A percentile compares a stretch with the other conserved stretches of the same genome.
Conservation (phyloP, 2,888 invertebrate genomes). For the Oscheius sp. region DNA sequence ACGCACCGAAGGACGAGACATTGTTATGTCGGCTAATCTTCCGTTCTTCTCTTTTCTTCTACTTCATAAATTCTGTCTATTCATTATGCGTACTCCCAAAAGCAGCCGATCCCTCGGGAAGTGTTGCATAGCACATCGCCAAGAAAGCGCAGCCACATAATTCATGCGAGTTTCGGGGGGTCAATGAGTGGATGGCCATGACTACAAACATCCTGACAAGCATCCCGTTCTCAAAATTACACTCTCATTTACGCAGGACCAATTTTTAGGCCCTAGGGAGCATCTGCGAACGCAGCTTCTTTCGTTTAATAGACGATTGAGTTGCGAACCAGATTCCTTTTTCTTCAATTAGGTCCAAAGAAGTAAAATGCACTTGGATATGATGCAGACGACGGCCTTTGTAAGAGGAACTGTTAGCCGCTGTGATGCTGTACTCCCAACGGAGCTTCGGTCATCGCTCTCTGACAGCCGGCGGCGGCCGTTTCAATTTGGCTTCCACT, state of each 20-base stretch:
- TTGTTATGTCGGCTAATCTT: neutral
- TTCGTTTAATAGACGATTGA: too few species aligned
- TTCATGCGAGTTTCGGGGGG: conserved; percentile 31
- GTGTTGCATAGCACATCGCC: conserved; percentile 27
- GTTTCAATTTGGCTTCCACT: conserved; percentile 31
- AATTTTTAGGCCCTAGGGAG: conserved; percentile 21
- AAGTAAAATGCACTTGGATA: too few species aligned
- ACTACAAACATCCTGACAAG: conserved; percentile 28
- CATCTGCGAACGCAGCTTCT: conserved; percentile 20
- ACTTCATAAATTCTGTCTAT: conserved; percentile 6
- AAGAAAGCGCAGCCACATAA: conserved; percentile 25
- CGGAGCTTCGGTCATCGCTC: conserved; percentile 30
- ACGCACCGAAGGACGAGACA: neutral
- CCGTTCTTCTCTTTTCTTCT: neutral
- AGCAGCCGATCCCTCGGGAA: conserved; percentile 19
- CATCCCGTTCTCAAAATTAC: conserved; percentile 16
- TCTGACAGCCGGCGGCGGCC: conserved; percentile 30
- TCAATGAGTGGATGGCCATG: conserved; percentile 29
- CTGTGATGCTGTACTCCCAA: conserved; percentile 18
- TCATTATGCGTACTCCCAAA: neutral
- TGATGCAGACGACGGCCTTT: too few species aligned
- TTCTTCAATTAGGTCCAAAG: too few species aligned
- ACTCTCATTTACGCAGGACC: conserved; percentile 25
- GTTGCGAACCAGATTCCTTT: too few species aligned
- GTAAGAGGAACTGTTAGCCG: conserved; percentile 16